Evolutionary conservation across 2,888 invertebrate species (phyloP).

Genomic region (Eubasilissa splendida): DNA sequence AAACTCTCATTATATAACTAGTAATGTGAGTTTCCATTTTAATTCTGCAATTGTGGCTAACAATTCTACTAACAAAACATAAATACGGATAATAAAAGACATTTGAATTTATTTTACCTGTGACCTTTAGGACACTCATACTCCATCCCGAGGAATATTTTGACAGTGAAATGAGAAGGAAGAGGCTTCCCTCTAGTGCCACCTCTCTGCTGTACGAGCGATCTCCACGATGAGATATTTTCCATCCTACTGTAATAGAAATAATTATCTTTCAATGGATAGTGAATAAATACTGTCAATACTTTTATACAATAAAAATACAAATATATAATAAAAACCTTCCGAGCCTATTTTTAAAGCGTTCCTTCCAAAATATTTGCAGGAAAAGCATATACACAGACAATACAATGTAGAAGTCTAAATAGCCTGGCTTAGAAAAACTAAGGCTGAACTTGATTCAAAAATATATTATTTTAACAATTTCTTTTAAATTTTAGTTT

Average conservation of each 20-base stretch:
- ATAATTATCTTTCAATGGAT: background rate
- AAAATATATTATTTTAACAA: no score
- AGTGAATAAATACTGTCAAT: no score
- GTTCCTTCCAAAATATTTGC: no score
- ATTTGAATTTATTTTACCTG: slow-evolving; percentile 63
- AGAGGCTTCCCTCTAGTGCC: slow-evolving; percentile 63
- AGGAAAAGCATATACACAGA: no score
- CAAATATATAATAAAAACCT: background rate
- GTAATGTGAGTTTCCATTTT: no score
- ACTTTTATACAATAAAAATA: background rate
- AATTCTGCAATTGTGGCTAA: no score
- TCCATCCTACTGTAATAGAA: slow-evolving; percentile 42
- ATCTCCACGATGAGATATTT: slow-evolving; percentile 61
- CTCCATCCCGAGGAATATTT: slow-evolving; percentile 95
- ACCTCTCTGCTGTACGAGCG: slow-evolving; percentile 62
- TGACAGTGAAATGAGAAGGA: slow-evolving; percentile 80
- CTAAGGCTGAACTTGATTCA: no score
- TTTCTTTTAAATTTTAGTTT: no score
- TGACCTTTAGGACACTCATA: slow-evolving; percentile 99
- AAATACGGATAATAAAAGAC: background rate
- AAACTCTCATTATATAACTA: no score
- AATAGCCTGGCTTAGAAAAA: no score
- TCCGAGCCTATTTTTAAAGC: no score
- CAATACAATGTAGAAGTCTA: no score
- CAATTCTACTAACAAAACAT: background rate